A percentile compares a stretch with the other conserved stretches of the same genome.
These are phyloP conservation scores for Notodonta ziczac DNA, from an alignment of 2,888 invertebrate species.

Conservation along the genomic window DNA sequence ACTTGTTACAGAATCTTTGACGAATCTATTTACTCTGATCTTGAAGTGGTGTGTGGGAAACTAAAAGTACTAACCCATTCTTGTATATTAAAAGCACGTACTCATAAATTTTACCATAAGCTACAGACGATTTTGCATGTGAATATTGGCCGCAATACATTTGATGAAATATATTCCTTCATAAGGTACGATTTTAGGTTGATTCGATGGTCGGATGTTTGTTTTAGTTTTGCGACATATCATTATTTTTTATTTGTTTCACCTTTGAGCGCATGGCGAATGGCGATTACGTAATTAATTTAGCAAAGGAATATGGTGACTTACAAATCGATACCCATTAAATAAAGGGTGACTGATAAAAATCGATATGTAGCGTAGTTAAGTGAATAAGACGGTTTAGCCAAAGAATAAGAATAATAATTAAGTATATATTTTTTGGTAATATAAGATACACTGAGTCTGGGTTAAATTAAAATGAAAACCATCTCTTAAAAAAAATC, in stretches of 20 bases:
- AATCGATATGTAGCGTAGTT: too few relatives aligned
- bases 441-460: too few relatives aligned
- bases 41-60: conserved; percentile 85
- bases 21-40: conserved; percentile 85
- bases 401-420: too few relatives aligned
- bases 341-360: too few relatives aligned
- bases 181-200: conserved; percentile 64
- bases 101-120: conserved; percentile 83
- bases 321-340: too few relatives aligned
- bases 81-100: conserved; percentile 85
- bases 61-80: conserved; percentile 84
- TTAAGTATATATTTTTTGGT: too few relatives aligned
- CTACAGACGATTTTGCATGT: conserved; percentile 81
- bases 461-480: too few relatives aligned
- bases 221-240: neutral
- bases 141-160: conserved; percentile 77
- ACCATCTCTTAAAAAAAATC: too few relatives aligned
- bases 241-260: neutral
- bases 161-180: conserved; percentile 83
- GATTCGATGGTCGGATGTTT: neutral
- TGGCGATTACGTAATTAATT: neutral
- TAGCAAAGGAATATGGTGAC: neutral
- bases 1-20: conserved; percentile 84
- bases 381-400: too few relatives aligned
- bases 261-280: neutral